These are phyloP conservation scores for Anolis apletophallus DNA, from an alignment of 2,797 vertebrate species.

Conservation along the genomic window DNA sequence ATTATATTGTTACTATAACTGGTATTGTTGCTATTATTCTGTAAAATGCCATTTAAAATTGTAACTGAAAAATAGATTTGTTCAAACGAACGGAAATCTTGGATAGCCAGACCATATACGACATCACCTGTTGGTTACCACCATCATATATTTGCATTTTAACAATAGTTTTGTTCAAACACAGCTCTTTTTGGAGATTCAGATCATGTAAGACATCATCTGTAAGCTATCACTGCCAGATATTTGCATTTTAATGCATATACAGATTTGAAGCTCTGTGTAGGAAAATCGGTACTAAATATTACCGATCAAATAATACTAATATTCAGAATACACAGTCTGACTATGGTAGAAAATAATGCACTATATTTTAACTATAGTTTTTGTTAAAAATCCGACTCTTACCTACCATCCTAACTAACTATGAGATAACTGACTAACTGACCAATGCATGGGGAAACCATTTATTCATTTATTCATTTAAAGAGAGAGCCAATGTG, in stretches of 20 bases:
- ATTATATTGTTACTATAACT: neutral
- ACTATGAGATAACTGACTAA: no score
- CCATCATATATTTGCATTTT: neutral
- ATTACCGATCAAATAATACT: neutral
- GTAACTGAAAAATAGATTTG: neutral
- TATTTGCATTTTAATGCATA: neutral
- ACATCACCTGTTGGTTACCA: neutral
- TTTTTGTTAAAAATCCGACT: no score
- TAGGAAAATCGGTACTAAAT: neutral
- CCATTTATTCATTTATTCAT: no score
- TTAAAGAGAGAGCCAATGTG: no score
- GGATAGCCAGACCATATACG: neutral
- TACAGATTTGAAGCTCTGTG: neutral
- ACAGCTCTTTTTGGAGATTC: neutral
- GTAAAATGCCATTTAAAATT: neutral
- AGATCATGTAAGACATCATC: neutral
- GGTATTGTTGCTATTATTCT: neutral
- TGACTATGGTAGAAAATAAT: neutral
- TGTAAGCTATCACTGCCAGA: neutral
- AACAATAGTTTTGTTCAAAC: neutral
- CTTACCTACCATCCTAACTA: no score
- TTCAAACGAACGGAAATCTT: neutral
- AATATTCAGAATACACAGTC: neutral
- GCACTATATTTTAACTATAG: neutral
- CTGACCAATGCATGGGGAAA: no score